Percentiles rank a stretch among this genome's conserved stretches.
phyloP scores from a whole-genome alignment of 2,113 vertebrate species.

The Cercocebus atys region DNA sequence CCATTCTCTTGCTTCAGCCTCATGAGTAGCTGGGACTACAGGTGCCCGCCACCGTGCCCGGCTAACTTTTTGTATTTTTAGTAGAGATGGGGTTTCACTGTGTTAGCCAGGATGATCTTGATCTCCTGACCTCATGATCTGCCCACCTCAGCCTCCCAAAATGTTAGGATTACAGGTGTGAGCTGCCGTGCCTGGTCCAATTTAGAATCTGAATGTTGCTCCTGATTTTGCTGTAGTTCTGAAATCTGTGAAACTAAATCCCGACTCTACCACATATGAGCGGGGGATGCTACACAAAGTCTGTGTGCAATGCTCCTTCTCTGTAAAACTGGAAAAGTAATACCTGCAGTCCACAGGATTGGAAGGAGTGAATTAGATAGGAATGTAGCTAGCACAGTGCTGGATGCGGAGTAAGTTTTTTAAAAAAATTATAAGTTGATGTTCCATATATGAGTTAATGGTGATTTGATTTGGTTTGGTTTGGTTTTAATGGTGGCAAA shows the following conservation, averaged over 20 bases:
- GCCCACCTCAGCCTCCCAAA: too few species aligned
- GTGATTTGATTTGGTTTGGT: not conserved
- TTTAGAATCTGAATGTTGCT: not conserved
- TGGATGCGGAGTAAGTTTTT: fast-evolving
- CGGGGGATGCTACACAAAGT: fast-evolving
- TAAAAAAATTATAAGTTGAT: not conserved
- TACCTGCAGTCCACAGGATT: not conserved
- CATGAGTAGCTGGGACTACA: too few species aligned
- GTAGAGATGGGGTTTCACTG: too few species aligned
- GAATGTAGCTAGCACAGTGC: not conserved
- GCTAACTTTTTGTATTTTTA: too few species aligned
- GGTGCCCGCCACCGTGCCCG: fast-evolving
- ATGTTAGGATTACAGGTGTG: too few species aligned
- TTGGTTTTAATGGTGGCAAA: not conserved
- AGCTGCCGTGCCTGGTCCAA: too few species aligned
- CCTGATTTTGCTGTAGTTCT: not conserved
- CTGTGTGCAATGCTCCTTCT: not conserved
- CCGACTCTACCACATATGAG: not conserved
- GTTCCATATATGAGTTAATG: not conserved
- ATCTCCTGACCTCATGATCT: too few species aligned
- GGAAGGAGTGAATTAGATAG: not conserved
- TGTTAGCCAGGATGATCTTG: too few species aligned
- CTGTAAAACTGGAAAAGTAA: not conserved
- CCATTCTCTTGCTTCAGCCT: too few species aligned
- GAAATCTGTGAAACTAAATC: not conserved